Base-by-base conservation (phyloP, 1,140 invertebrate genomes). In the Branchinecta lindahli region DNA sequence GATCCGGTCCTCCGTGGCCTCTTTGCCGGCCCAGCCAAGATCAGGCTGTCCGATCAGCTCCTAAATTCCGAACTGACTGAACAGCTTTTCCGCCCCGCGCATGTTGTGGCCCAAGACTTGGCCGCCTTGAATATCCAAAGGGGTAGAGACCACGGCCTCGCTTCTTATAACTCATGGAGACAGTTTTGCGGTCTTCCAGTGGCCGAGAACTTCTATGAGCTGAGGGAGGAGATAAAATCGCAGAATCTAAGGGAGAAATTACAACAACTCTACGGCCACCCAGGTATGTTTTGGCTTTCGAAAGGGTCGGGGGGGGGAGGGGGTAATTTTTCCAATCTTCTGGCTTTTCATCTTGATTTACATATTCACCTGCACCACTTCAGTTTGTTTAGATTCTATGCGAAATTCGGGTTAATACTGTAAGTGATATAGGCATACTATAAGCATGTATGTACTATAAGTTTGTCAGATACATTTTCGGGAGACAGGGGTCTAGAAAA, bases 111-210 rank as follows among this genome's bases (percentile, higher is more conserved):
- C 66, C 82, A 97, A 18, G 96, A 99, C 81, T 81, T 99, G 67
- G 96, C 94, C 6, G 90, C 94, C 0, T 90, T 99, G 77, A 99
- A 99, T 76, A 92, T 99, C 70, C 96, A 99, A 78, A 79, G 96
- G 75, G 89, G 91, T 0, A 80, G 96, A 73, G 96, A 99, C 78
- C 96, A 98, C 77, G 96, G 87, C 7, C 83, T 99, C 46, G 94
- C 94, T 0, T 86, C 88, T 8, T 98, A 98, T 74, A 86, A 88
- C 66, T 87, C 90, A 70, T 98, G 90, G 83, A 81, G 96, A 15
- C 81, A 85, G 75, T 85, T 87, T 68, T 99, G 96, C 77, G 92
- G 94, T 75, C 85, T 99, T 78, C 84, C 84, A 0, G 81, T 81
- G 18, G 90, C 89, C 0, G 79, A 85, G 44, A 87, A 81, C n/a